These are phyloP conservation scores for Apis cerana DNA, from an alignment of 1,140 invertebrate genomes.

Conservation along the genomic window DNA sequence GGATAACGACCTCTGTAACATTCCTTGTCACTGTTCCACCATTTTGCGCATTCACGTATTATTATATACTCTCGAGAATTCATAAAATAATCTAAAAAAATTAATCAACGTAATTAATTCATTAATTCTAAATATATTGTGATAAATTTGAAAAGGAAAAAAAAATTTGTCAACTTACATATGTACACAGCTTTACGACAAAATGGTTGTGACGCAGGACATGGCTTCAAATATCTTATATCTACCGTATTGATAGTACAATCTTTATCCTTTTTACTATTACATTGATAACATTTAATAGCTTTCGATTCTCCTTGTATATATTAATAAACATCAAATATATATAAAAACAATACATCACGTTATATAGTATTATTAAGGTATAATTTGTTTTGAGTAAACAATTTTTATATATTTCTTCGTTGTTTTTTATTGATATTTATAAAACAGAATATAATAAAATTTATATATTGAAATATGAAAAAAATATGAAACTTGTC, in stretches of 20 bases:
- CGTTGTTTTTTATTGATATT: background rate
- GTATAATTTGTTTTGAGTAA: background rate
- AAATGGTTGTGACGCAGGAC: constrained; percentile 46
- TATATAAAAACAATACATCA: background rate
- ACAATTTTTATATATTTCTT: background rate
- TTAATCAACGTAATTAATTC: too few species aligned
- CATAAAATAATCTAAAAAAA: constrained; percentile 66
- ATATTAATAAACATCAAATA: background rate
- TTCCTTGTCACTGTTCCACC: constrained; percentile 37
- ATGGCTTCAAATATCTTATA: constrained; percentile 55
- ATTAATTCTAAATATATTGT: background rate
- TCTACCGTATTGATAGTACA: constrained; percentile 55
- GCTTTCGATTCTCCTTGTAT: constrained; percentile 46
- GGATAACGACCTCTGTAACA: constrained; percentile 67
- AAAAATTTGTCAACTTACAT: constrained; percentile 51
- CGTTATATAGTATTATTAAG: background rate
- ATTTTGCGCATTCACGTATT: constrained; percentile 64
- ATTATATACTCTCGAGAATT: constrained; percentile 48
- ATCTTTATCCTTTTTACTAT: constrained; percentile 56
- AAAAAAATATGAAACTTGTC: background rate
- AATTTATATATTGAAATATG: background rate
- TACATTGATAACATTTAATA: constrained; percentile 65
- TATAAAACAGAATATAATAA: constrained; percentile 7
- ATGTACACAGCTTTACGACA: constrained; percentile 64
- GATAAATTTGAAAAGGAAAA: background rate